Evolutionary conservation across 2,797 vertebrate species (phyloP).

Genomic region (Anguilla obscura): DNA sequence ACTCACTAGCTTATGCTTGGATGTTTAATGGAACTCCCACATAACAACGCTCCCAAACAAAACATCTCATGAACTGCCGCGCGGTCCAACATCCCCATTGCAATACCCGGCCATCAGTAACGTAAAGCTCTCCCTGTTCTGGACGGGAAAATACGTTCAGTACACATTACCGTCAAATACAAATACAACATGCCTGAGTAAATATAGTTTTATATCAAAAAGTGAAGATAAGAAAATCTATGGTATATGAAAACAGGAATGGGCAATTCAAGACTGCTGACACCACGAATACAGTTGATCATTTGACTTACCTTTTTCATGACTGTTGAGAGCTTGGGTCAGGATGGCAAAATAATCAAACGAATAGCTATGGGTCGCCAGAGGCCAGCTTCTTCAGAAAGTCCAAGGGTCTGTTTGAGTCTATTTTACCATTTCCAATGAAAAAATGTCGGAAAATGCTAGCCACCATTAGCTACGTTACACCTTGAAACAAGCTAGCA

Average conservation of each 20-base stretch:
- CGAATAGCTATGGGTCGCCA: background rate
- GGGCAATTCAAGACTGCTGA: background rate
- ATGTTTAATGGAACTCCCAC: background rate
- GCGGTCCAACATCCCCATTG: slow-evolving; percentile 71
- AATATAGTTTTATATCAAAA: background rate
- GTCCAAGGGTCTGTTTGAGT: background rate
- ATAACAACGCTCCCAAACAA: slow-evolving; percentile 51
- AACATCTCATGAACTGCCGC: slow-evolving; percentile 48
- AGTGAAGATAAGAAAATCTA: background rate
- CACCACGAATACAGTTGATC: background rate
- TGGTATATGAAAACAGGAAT: background rate
- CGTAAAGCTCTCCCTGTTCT: background rate
- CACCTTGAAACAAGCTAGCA: background rate
- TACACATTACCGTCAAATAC: background rate
- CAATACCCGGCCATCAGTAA: slow-evolving; percentile 64
- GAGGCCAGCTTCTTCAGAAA: background rate
- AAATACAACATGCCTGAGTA: background rate
- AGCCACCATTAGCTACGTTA: background rate
- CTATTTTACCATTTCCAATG: background rate
- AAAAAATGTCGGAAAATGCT: slow-evolving; percentile 1
- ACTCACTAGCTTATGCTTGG: background rate
- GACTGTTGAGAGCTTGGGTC: background rate
- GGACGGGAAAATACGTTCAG: background rate
- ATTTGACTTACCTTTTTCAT: slow-evolving; percentile 6
- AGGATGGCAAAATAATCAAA: background rate